Percentiles rank a stretch among this genome's conserved stretches.
Evolutionary conservation across 2,113 vertebrate genomes (phyloP).

Genomic region (Martes martes): DNA sequence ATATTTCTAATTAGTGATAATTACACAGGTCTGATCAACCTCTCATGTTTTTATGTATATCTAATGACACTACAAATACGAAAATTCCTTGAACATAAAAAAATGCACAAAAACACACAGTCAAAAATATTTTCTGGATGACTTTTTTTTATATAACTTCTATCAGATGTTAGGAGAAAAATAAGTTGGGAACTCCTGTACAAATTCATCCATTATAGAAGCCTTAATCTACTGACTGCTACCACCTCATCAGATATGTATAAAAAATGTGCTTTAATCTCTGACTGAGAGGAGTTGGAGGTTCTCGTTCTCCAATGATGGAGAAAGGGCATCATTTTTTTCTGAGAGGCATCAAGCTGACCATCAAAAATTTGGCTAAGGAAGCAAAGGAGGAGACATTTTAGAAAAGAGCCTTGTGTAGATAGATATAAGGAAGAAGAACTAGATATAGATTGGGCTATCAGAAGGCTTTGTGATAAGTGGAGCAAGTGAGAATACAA

Average conservation of each 20-base stretch:
- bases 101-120: neutral
- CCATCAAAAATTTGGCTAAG: neutral
- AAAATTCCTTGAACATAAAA: neutral
- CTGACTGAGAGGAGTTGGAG: neutral
- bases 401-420: neutral
- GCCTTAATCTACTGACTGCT: neutral
- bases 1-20: neutral
- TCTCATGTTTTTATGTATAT: neutral
- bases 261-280: neutral
- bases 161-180: neutral
- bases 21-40: neutral
- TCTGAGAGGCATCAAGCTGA: neutral
- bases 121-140: neutral
- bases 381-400: neutral
- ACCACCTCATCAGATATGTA: neutral
- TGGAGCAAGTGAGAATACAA: neutral
- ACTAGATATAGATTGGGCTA: neutral
- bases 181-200: neutral
- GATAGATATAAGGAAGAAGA: neutral
- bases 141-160: neutral
- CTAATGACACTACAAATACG: neutral
- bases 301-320: neutral
- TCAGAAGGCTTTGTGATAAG: neutral
- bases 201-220: neutral
- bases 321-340: neutral